Conservation (phyloP, 2,797 vertebrate species). For the Chaunax sp. region DNA sequence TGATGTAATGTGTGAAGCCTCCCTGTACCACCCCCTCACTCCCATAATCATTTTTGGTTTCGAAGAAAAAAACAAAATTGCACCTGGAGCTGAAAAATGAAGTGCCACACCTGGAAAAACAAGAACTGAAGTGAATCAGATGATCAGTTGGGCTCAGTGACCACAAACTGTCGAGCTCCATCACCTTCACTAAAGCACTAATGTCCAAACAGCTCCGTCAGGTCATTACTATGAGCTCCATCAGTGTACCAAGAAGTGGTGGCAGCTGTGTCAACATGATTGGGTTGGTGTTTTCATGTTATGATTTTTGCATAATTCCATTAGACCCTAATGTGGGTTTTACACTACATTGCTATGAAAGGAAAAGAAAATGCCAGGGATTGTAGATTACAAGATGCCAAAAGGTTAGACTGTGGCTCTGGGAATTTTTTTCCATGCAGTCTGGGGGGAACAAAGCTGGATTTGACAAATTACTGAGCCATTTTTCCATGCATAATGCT, state of each 20-base stretch:
- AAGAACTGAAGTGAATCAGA: slow-evolving; percentile 43
- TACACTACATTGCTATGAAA: slow-evolving; percentile 5
- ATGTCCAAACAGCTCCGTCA: slow-evolving; percentile 19
- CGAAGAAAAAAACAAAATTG: slow-evolving; percentile 17
- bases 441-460: slow-evolving; percentile 43
- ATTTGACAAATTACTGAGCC: slow-evolving; percentile 26
- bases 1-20: slow-evolving; percentile 14
- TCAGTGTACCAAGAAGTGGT: neutral
- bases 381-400: slow-evolving; percentile 32
- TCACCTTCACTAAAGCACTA: slow-evolving; percentile 29
- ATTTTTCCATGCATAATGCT: slow-evolving; percentile 21
- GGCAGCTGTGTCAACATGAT: slow-evolving; percentile 15
- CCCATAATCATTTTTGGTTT: slow-evolving; percentile 17
- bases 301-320: slow-evolving; percentile 28
- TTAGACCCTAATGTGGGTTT: slow-evolving; percentile 12
- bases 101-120: slow-evolving; percentile 65
- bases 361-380: slow-evolving; percentile 21
- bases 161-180: slow-evolving; percentile 48
- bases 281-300: neutral
- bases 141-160: slow-evolving; percentile 32
- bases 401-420: slow-evolving; percentile 43
- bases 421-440: slow-evolving; percentile 50
- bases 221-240: slow-evolving; percentile 5
- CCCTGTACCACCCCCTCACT: neutral
- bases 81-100: slow-evolving; percentile 31